Conservation (phyloP, 1,140 invertebrate species). For the Probaryconus sp. region DNA sequence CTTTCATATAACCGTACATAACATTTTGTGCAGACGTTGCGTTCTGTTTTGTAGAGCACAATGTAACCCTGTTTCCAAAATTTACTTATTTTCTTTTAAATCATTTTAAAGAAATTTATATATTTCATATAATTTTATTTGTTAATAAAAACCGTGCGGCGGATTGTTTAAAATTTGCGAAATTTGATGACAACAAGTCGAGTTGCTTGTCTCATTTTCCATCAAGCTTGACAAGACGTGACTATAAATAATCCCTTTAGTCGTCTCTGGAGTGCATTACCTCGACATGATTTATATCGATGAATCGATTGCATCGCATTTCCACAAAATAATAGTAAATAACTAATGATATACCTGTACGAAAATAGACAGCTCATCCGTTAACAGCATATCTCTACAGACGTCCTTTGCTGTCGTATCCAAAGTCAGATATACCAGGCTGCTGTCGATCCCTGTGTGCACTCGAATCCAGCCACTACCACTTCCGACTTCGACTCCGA, state of each 20-base stretch:
- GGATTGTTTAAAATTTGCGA: no score
- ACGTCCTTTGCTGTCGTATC: slow-evolving; percentile 81
- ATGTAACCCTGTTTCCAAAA: no score
- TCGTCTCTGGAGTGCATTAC: not conserved
- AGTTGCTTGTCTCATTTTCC: no score
- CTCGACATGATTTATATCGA: not conserved
- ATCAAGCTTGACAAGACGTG: no score
- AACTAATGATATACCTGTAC: slow-evolving; percentile 77
- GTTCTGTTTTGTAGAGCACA: no score
- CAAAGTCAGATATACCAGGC: slow-evolving; percentile 80
- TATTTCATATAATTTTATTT: no score
- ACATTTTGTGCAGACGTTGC: no score
- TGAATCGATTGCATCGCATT: not conserved
- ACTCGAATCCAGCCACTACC: slow-evolving; percentile 81
- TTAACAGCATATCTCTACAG: slow-evolving; percentile 80
- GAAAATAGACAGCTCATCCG: slow-evolving; percentile 81
- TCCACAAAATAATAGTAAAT: not conserved
- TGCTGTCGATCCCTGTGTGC: slow-evolving; percentile 80
- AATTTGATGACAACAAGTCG: no score
- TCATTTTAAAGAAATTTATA: no score
- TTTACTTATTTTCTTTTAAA: no score
- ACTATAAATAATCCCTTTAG: slow-evolving; percentile 4
- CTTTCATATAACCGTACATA: no score
- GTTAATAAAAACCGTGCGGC: no score
- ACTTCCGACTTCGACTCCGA: slow-evolving; percentile 70